A percentile compares a stretch with the other conserved stretches of the same genome.
These are phyloP conservation scores for Halcyon malimbica DNA, from an alignment of 2,113 vertebrate species.

Conservation along the genomic window DNA sequence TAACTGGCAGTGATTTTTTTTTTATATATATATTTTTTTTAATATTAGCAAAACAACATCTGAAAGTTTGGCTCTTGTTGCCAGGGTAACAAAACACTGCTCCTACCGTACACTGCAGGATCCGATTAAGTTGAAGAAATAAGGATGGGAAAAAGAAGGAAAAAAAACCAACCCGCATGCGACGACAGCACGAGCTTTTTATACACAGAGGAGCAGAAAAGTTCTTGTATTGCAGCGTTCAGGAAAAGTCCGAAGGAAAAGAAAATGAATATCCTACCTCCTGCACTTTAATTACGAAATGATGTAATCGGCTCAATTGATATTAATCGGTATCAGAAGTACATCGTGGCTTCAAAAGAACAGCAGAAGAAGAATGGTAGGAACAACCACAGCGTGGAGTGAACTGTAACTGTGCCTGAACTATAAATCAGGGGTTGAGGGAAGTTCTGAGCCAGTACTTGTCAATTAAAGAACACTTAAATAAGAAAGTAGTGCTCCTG, in stretches of 20 bases:
- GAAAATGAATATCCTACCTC: not conserved
- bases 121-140: not conserved
- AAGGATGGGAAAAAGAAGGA: not conserved
- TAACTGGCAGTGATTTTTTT: slow-evolving; percentile 34
- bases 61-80: slow-evolving; percentile 60
- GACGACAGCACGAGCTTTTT: not conserved
- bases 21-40: not conserved
- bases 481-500: not conserved
- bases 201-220: not conserved
- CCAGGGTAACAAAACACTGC: slow-evolving; percentile 64
- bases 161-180: not conserved
- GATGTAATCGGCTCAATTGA: not conserved
- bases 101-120: slow-evolving; percentile 28
- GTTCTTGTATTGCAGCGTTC: not conserved
- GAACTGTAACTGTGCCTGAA: not conserved
- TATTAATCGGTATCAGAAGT: not conserved
- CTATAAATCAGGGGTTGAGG: slow-evolving; percentile 3
- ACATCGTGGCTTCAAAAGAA: not conserved
- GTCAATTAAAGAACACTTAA: not conserved
- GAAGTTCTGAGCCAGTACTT: not conserved
- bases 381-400: not conserved
- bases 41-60: slow-evolving; percentile 39
- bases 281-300: not conserved
- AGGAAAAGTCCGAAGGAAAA: not conserved
- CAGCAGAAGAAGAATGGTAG: not conserved